A percentile compares a stretch with the other conserved stretches of the same genome.
Evolutionary conservation across 2,888 invertebrate genomes (phyloP).

Genomic region (Colletes collaris): DNA sequence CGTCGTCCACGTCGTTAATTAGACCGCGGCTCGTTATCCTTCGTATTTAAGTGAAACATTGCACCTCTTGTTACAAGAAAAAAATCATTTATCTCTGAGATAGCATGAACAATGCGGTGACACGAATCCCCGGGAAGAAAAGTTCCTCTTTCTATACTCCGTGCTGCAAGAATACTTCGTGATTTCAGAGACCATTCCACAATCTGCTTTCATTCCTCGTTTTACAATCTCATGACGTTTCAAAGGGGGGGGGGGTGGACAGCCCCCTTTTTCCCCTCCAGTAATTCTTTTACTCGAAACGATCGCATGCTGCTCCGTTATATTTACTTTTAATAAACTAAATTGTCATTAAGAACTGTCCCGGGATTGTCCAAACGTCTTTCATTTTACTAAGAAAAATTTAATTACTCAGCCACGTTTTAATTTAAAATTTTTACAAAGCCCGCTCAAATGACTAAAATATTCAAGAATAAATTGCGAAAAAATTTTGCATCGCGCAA

Average conservation of each 20-base stretch:
- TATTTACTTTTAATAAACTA: too few species aligned
- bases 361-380: too few species aligned
- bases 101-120: slow-evolving; percentile 39
- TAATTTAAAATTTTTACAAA: too few species aligned
- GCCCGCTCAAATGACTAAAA: too few species aligned
- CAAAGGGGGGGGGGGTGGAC: slow-evolving; percentile 21
- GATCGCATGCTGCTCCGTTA: not conserved
- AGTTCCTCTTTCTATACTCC: slow-evolving; percentile 5
- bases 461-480: too few species aligned
- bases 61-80: slow-evolving; percentile 16
- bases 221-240: slow-evolving; percentile 38
- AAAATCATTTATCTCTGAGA: slow-evolving; percentile 10
- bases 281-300: slow-evolving; percentile 10
- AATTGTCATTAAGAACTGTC: too few species aligned
- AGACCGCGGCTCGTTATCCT: slow-evolving; percentile 36
- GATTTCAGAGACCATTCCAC: slow-evolving; percentile 28
- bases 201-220: slow-evolving; percentile 33
- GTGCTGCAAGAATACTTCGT: slow-evolving; percentile 32
- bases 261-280: slow-evolving; percentile 19
- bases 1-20: slow-evolving; percentile 39
- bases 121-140: slow-evolving; percentile 26
- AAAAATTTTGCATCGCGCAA: too few species aligned
- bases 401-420: too few species aligned
- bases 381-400: too few species aligned
- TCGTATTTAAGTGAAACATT: slow-evolving; percentile 30